Base-by-base conservation (phyloP, 2,797 vertebrate species). In the Notoglanidium macrostoma region DNA sequence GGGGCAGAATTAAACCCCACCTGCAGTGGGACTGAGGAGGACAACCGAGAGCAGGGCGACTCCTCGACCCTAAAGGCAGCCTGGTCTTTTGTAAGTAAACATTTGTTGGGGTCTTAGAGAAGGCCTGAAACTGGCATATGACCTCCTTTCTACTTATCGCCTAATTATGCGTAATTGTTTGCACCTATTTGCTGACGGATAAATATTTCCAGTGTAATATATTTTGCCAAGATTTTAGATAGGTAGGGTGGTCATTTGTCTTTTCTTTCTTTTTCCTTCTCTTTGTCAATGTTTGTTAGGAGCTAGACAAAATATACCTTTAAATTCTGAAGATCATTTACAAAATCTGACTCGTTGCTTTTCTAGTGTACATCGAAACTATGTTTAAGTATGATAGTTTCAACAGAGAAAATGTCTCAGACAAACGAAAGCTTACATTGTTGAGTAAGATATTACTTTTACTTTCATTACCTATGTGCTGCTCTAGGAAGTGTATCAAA, bases 1-100 rank as follows among this genome's bases (percentile, higher is more conserved):
- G 86, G 86, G 89, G 86, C 51, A 73, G 90, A 93, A 86, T 23
- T 87, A 63, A 92, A 93, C 29, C 72, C 86, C 72, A 85, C 83
- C 35, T 90, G 70, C 84, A 94, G 89, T 90, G 92, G 85, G 77
- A 92, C 91, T n/a, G 91, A 91, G 84, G 93, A 94, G 14, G 93
- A 95, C 89, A 88, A 87, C 87, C 93, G 92, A 90, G 94, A 94
- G 59, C 92, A 89, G 86, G 94, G 94, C 80, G 93, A 94, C 32
- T 89, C 90, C 83, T 90, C 82, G 0, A 90, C 91, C 74, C 89
- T 91, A 67, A 93, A 88, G 90, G 90, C 87, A 1, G 92, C 94
- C 32, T 96, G 92, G 95, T 95, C 92, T 81, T 92, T 95, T 95
- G 95, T 96, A 93, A 96, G 95, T 95, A 81, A 87, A 84, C 32